Percentiles rank a stretch among this genome's conserved stretches.
phyloP scores from a whole-genome alignment of 2,797 vertebrate genomes.

The Otolemur crassicaudatus region DNA sequence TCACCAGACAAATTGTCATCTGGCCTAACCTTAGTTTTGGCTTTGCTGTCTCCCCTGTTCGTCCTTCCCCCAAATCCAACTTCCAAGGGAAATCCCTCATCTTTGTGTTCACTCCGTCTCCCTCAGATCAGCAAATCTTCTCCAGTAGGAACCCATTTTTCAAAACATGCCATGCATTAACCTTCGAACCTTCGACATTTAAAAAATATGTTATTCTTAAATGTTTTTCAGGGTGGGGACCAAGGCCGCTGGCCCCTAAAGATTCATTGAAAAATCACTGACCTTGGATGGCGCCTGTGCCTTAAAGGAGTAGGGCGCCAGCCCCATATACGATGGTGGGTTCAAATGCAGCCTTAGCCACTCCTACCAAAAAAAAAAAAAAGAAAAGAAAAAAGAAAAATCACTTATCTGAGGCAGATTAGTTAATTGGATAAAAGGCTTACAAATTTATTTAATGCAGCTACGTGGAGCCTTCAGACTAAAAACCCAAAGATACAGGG shows the following conservation, averaged over 20 bases:
- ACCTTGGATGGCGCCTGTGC: too few relatives aligned
- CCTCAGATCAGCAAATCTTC: not conserved
- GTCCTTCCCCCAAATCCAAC: not conserved
- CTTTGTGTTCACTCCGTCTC: not conserved
- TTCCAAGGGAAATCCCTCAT: not conserved
- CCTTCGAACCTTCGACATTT: not conserved
- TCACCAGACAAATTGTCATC: constrained; percentile 31
- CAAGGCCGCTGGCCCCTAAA: not conserved
- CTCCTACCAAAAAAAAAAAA: too few relatives aligned
- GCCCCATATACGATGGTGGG: too few relatives aligned
- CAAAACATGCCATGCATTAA: not conserved
- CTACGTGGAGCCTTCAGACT: not conserved
- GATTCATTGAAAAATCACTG: not conserved
- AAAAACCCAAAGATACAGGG: not conserved
- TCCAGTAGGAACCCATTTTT: not conserved
- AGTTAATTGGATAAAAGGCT: not conserved
- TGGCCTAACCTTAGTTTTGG: constrained; percentile 36
- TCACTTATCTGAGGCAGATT: not conserved
- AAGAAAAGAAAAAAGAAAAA: too few relatives aligned
- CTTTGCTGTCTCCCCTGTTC: not conserved
- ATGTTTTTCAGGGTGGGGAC: not conserved
- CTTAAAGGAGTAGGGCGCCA: too few relatives aligned
- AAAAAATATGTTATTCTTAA: not conserved
- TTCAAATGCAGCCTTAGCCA: too few relatives aligned
- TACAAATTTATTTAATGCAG: not conserved